Percentiles rank a stretch among this genome's conserved stretches.
These are phyloP conservation scores for Enhydra lutris DNA, from an alignment of 2,113 vertebrate species.

Conservation along the genomic window DNA sequence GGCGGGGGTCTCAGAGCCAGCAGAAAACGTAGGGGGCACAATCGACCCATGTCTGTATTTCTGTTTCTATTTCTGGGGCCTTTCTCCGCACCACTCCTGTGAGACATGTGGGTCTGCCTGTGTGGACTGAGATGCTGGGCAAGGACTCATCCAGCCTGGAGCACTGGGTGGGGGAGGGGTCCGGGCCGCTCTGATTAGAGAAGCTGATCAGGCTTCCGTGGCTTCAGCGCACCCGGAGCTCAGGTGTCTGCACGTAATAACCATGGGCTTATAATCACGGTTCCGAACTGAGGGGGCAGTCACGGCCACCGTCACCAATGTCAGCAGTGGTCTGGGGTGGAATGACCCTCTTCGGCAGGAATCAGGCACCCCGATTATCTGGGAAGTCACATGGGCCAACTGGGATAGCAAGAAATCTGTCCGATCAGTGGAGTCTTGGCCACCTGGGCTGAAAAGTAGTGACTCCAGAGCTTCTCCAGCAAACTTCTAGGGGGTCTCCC, in stretches of 20 bases:
- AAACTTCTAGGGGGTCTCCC: not conserved
- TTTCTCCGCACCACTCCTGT: fast-evolving
- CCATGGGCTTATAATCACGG: not conserved
- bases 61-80: not conserved
- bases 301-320: too few species aligned
- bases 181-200: not conserved
- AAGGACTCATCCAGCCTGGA: not conserved
- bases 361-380: not conserved
- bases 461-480: not conserved
- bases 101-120: not conserved
- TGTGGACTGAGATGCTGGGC: not conserved
- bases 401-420: not conserved
- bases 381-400: not conserved
- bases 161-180: fast-evolving
- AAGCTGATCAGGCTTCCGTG: not conserved
- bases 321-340: fast-evolving
- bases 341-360: too few species aligned
- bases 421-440: not conserved
- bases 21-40: not conserved
- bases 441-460: not conserved
- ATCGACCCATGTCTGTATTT: fast-evolving
- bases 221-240: not conserved
- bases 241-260: too few species aligned
- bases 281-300: not conserved
- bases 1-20: too few species aligned